Conservation (phyloP, 2,888 invertebrate species). For the Empis livida region DNA sequence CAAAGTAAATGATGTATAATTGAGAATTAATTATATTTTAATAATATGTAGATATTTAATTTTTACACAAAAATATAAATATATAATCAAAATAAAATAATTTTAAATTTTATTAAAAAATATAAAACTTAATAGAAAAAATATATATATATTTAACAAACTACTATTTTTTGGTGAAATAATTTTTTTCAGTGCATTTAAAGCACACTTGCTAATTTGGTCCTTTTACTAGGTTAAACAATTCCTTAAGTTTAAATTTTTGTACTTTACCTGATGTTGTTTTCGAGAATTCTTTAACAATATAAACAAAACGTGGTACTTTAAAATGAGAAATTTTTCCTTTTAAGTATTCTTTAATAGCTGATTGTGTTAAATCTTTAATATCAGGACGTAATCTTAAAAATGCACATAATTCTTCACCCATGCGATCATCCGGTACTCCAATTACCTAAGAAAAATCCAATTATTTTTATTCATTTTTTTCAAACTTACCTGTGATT, state of each 20-base stretch:
- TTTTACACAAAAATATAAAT: too few relatives aligned
- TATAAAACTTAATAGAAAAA: too few relatives aligned
- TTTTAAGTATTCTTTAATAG: constrained; percentile 48
- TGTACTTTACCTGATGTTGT: constrained; percentile 70
- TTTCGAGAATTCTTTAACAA: constrained; percentile 55
- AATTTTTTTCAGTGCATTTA: too few relatives aligned
- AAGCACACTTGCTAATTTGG: too few relatives aligned
- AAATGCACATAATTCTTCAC: constrained; percentile 58
- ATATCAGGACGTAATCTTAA: constrained; percentile 40
- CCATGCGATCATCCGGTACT: constrained; percentile 54
- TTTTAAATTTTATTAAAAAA: too few relatives aligned
- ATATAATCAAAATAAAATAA: too few relatives aligned
- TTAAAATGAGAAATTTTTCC: constrained; percentile 65
- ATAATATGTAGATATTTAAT: too few relatives aligned
- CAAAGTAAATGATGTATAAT: too few relatives aligned
- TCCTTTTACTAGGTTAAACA: constrained; percentile 14
- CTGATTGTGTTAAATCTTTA: constrained; percentile 37
- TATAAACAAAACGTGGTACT: constrained; percentile 55
- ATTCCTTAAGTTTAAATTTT: constrained; percentile 45
- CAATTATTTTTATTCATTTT: neutral
- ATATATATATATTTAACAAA: too few relatives aligned
- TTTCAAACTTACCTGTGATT: constrained; percentile 43
- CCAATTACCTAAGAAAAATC: constrained; percentile 61
- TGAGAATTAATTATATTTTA: too few relatives aligned
- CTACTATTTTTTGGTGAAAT: too few relatives aligned